A percentile compares a stretch with the other conserved stretches of the same genome.
These are phyloP conservation scores for Anaspis maculata DNA, from an alignment of 2,888 invertebrate species.

Conservation along the genomic window DNA sequence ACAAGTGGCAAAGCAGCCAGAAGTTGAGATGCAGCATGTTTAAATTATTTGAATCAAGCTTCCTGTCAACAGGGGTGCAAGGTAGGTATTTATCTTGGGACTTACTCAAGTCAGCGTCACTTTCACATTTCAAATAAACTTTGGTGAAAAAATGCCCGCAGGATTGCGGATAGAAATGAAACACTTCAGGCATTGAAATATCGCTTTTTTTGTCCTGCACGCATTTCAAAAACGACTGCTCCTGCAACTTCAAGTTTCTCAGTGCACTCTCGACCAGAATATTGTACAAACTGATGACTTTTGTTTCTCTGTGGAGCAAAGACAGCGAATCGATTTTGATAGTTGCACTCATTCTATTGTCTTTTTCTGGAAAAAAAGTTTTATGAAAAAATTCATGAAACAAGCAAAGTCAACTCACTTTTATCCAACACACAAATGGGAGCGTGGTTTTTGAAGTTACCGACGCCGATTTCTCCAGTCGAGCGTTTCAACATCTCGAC, in stretches of 20 bases:
- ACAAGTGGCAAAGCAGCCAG: too few species aligned
- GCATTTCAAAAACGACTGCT: constrained; percentile 54
- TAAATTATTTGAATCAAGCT: too few species aligned
- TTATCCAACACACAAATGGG: constrained; percentile 56
- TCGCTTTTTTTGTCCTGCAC: constrained; percentile 30
- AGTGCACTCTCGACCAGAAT: constrained; percentile 69
- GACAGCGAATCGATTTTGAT: constrained; percentile 59
- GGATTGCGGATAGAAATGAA: constrained; percentile 65
- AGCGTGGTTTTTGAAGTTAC: constrained; percentile 41
- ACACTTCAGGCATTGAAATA: constrained; percentile 51
- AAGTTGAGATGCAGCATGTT: too few species aligned
- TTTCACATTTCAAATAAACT: constrained; percentile 56
- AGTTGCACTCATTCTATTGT: constrained; percentile 38
- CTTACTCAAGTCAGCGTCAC: constrained; percentile 62
- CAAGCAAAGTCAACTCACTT: constrained; percentile 43
- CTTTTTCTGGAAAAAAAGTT: constrained; percentile 25
- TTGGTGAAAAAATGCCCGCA: constrained; percentile 72
- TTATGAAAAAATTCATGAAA: constrained; percentile 5
- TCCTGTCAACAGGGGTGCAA: too few species aligned
- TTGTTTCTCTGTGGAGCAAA: constrained; percentile 58
- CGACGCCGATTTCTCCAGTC: constrained; percentile 46
- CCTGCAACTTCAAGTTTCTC: constrained; percentile 57
- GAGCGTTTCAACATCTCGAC: constrained; percentile 55
- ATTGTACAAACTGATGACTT: constrained; percentile 58
- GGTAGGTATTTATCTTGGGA: constrained; percentile 3